Evolutionary conservation across 2,113 vertebrate species (phyloP), one percentile per base, ranked within the genome.

Genomic region (Polyodon spathula): DNA sequence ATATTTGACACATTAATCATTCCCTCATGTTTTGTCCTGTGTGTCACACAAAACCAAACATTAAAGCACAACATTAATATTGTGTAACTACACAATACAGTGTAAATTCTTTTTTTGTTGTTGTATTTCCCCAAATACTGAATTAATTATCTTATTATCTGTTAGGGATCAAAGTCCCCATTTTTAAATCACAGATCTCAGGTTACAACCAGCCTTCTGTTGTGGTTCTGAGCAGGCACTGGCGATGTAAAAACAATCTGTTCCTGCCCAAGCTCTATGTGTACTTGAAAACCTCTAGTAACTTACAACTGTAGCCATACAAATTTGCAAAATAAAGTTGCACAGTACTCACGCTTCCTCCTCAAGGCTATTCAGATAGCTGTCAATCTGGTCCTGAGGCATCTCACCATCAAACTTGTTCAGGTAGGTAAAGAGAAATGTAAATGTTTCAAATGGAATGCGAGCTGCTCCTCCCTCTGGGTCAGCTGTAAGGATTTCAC

Each of bases 401-500:
- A 86, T 63, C 3, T 91, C 92, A 6, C 81, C 71, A 4, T 95
- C 93, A 1, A 96, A 65, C 0, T 41, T 0, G 17, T 88, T 78
- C 77, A 98, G 74, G 71, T 92, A 98, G 0, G 63, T 83, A 78
- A 94, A 98, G n/a, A 94, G 69, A 15, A 67, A 78, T 0, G 65
- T 66, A 65, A 93, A 97, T 0, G 73, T 89, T 54, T 78, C 50
- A 0, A 90, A 91, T 0, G 90, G 85, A 67, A 98, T 77, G 1
- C 72, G 79, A 0, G 92, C 86, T 0, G 89, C 75, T 42, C 85
- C 90, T 0, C 90, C 92, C 41, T 89, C 87, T 1, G 88, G 87
- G 40, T 95, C 90, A 0, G 66, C 40, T 0, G 87, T 96, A 66
- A 97, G 81, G 72, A 97, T 89, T 78, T 95, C 86, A 0, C 93